Evolutionary conservation across 2,888 invertebrate genomes (phyloP), one percentile per base, ranked within the genome.

Genomic region (Dorcus parallelipipedus): DNA sequence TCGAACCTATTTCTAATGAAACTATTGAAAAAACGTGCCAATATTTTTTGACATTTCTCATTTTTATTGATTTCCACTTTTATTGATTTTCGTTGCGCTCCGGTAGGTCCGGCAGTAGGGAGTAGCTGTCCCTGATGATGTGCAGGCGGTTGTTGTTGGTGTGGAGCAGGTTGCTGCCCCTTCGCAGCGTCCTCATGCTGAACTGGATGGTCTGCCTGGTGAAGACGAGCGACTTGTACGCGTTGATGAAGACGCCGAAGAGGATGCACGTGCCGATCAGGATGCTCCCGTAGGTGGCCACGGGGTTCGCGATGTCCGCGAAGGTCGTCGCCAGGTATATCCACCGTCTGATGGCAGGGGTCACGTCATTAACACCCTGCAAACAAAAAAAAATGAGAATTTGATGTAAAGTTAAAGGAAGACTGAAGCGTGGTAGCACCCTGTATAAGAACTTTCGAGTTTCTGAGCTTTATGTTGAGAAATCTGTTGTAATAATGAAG

Each of bases 311-410:
- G 26, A 87, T 76, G 10, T 91, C 91, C 0, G 86, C 88, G 61
- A 93, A 84, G 0, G 90, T 88, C 2, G 93, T 93, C 10, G 89
- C 89, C 45, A 93, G 73, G 77, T 88, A 93, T 17, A 93, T 85
- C 90, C 90, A 91, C 20, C 90, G 82, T 71, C 88, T 84, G 56
- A 93, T 92, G n/a, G 89, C 80, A 0, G 91, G 89, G 0, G 91
- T 84, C 6, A 93, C 74, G 65, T 92, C 91, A 53, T 88, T 88
- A 43, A 93, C 84, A 9, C 93, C 93, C 86, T 89, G 74, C 0
- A 78, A 33, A 33, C 26, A 33, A 6, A 26, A 63, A 60, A 38
- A 52, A 39, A 47, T 10, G 1, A 17, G 48, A 10, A 7, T 9
- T 9, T 17, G 17, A 48, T 1, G 14, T 14, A 14, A 14, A 14